A percentile compares a stretch with the other conserved stretches of the same genome.
These are phyloP conservation scores for Drosophila lacteicornis DNA, from an alignment of 1,140 invertebrate genomes.

Conservation along the genomic window DNA sequence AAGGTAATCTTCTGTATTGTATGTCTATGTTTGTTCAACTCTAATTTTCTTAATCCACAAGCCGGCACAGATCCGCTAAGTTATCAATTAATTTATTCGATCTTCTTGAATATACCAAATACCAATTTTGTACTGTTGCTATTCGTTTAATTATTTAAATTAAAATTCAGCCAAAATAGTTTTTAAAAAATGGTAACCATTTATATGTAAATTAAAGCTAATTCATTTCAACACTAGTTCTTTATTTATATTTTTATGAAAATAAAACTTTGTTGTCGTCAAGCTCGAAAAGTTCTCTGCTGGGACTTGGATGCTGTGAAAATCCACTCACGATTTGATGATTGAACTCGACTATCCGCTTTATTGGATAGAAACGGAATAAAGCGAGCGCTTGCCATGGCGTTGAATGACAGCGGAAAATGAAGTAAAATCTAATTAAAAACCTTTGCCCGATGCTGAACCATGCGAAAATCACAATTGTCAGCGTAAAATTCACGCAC, in stretches of 20 bases:
- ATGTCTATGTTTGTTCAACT: too few relatives aligned
- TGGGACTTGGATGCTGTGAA: slow-evolving; percentile 24
- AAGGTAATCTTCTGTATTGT: too few relatives aligned
- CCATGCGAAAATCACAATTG: slow-evolving; percentile 73
- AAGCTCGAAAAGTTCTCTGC: neutral
- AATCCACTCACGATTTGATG: slow-evolving; percentile 12
- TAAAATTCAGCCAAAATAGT: too few relatives aligned
- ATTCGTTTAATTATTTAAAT: too few relatives aligned
- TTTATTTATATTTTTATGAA: too few relatives aligned
- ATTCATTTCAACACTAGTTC: neutral
- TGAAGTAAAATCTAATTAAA: slow-evolving; percentile 80
- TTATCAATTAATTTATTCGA: too few relatives aligned
- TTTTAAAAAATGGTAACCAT: too few relatives aligned
- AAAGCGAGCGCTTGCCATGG: slow-evolving; percentile 22
- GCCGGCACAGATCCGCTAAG: too few relatives aligned
- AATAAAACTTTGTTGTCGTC: neutral
- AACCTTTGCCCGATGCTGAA: slow-evolving; percentile 45
- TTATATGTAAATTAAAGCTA: too few relatives aligned
- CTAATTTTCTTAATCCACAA: too few relatives aligned
- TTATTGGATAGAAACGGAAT: slow-evolving; percentile 8
- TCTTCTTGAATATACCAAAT: too few relatives aligned
- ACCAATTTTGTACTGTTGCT: too few relatives aligned
- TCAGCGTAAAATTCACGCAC: slow-evolving; percentile 67
- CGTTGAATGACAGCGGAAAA: slow-evolving; percentile 67
- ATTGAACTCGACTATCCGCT: slow-evolving; percentile 6